Base-by-base conservation (phyloP, 2,113 vertebrate genomes). In the Passer domesticus region DNA sequence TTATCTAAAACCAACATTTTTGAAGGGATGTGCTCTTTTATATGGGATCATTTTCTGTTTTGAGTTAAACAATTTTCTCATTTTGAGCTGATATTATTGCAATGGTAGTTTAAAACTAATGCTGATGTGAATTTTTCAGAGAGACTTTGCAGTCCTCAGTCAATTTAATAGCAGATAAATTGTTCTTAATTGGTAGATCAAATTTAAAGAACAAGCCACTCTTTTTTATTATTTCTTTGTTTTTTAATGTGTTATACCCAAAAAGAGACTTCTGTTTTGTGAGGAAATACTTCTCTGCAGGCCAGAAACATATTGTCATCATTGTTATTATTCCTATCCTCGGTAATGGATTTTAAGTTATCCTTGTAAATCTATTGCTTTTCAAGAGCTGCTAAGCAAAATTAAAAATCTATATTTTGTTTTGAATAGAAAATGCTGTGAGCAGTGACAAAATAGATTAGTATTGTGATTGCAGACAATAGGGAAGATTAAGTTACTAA, bases 401-500 rank as follows among this genome's bases (percentile, higher is more conserved):
- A 96, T 96, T 90, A 66, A 80, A 94, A 95, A 96, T 97, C 92
- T 85, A 39, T 97, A 91, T 89, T 94, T 97, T 97, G 46, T 91
- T 49, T 75, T 46, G 74, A 93, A 92, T 58, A 66, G 75, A 89
- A 91, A 97, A 92, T 53, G 58, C 78, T 78, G 44, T 75, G 85
- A 93, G 86, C 50, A 97, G 82, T 76, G 56, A 58, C 53, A 95
- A 76, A 96, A 83, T 52, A 95, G 95, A 90, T 96, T 92, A 91
- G 93, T 78, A 83, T 93, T 94, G 77, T 89, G 88, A 92, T 85
- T 78, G 75, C 64, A 94, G 91, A 94, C 84, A 97, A 97, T 92
- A 79, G 73, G 62, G 72, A 97, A 90, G 95, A 98, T 96, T 96
- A 96, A 83, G 78, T 95, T 93, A 63, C 76, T 97, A 91, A 96